Base-by-base conservation (phyloP, 2,888 invertebrate genomes). In the Cinara cedri region DNA sequence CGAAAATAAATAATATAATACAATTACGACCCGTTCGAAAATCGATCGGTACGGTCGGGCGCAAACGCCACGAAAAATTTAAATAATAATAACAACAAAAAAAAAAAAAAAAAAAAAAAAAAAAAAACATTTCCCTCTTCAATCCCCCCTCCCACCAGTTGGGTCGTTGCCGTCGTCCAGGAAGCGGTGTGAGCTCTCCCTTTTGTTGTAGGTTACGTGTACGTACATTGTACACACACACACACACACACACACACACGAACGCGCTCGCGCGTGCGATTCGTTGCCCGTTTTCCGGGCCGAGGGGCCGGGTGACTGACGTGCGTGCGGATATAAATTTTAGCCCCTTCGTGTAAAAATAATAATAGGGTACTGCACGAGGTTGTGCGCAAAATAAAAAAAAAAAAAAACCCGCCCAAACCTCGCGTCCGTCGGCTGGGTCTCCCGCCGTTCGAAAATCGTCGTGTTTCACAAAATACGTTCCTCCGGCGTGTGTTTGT, bases 301-400 rank as follows among this genome's bases (percentile, higher is more conserved):
- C 46, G 21, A 21, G 65, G 34, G 26, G 60, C 34, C 34, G 42
- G 44, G 8, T 11, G 26, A 16, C 16, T 24, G 66, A 6, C n/a
- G 21, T 16, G 21, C 51, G n/a, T 10, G 0, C 4, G 68, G 46
- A 21, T 1, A 26, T 54, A 70, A n/a, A 49, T 46, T 72, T 26
- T 26, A 49, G 72, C 60, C 72, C 71, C 49, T 49, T 60, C 49
- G 49, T 34, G 34, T 19, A 21, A 8, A 21, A 24, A 72, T 10
- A 21, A 14, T 10, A 49, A 8, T 13, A 13, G 1, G 3, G 6
- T 24, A n/a, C 49, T n/a, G 6, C 26, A 10, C 46, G 3, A 6
- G 34, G 34, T 6, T 34, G 9, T 21, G 21, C 55, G 13, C 34
- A 6, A 34, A n/a, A n/a, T n/a, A n/a, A n/a, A n/a, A n/a, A n/a